These are phyloP conservation scores for Pardosa pseudoannulata DNA, from an alignment of 2,888 invertebrate species.

Conservation along the genomic window DNA sequence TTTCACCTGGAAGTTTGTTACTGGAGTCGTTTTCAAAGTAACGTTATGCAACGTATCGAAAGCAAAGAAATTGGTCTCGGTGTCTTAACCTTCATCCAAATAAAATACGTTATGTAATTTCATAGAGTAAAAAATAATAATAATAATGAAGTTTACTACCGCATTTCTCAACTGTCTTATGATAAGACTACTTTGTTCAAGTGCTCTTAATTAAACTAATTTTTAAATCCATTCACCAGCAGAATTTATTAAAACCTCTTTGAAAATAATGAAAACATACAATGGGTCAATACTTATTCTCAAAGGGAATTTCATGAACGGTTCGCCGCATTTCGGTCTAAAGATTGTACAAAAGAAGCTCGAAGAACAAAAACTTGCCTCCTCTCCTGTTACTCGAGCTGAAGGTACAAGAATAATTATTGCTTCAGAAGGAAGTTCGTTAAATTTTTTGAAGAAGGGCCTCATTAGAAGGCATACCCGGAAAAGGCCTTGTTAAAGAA, in stretches of 20 bases:
- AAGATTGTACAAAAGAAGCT: not conserved
- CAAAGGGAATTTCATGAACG: not conserved
- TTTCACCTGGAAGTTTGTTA: too few species aligned
- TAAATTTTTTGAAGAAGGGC: slow-evolving; percentile 8
- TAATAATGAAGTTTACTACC: not conserved
- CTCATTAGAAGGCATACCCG: slow-evolving; percentile 12
- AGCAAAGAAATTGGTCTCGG: too few species aligned
- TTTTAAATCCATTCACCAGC: not conserved
- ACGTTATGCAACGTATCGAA: too few species aligned
- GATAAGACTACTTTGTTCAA: not conserved
- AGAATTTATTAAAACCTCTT: not conserved
- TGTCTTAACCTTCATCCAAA: not conserved
- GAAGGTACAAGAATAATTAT: not conserved
- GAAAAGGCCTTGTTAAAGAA: slow-evolving; percentile 10
- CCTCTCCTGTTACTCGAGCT: not conserved
- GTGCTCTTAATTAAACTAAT: not conserved
- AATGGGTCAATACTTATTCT: not conserved
- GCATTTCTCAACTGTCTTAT: not conserved
- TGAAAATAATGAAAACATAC: not conserved
- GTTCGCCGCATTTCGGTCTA: not conserved
- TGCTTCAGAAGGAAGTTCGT: slow-evolving; percentile 20
- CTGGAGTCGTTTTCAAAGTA: too few species aligned
- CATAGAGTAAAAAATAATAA: not conserved
- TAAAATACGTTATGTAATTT: not conserved
- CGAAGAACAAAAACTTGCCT: slow-evolving; percentile 5